These are phyloP conservation scores for Corticium candelabrum DNA, from an alignment of 37 sponge, comb jelly and placozoan genomes.

Conservation along the genomic window DNA sequence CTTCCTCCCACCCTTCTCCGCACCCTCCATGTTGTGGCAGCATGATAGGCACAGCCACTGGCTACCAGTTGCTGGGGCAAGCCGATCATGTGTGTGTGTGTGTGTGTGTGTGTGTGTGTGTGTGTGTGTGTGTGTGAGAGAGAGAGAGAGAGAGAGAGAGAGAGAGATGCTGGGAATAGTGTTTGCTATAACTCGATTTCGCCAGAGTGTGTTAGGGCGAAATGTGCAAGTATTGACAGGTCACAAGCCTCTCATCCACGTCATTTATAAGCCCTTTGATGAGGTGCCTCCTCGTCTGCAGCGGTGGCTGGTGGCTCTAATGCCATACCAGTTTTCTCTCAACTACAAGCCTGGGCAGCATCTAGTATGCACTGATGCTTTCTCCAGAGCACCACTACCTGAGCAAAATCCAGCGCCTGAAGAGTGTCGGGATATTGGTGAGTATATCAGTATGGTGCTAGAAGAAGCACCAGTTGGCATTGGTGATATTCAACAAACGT, in stretches of 20 bases:
- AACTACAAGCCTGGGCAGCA: no score
- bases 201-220: background rate
- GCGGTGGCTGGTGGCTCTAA: no score
- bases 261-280: background rate
- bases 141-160: background rate
- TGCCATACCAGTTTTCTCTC: no score
- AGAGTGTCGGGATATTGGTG: no score
- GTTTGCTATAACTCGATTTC: no score
- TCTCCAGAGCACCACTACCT: no score
- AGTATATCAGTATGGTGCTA: no score
- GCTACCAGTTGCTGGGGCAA: no score
- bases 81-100: background rate
- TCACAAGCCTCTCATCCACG: background rate
- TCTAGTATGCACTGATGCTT: no score
- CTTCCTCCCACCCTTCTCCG: background rate
- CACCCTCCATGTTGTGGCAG: background rate
- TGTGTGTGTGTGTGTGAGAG: slow-evolving; percentile 16
- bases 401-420: no score
- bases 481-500: background rate
- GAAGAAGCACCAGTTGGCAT: background rate
- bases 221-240: background rate
- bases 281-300: background rate
- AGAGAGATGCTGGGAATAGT: no score
- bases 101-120: slow-evolving; percentile 9
- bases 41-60: no score